Conservation (phyloP, 2,888 invertebrate species). For the Drosophila histrio region DNA sequence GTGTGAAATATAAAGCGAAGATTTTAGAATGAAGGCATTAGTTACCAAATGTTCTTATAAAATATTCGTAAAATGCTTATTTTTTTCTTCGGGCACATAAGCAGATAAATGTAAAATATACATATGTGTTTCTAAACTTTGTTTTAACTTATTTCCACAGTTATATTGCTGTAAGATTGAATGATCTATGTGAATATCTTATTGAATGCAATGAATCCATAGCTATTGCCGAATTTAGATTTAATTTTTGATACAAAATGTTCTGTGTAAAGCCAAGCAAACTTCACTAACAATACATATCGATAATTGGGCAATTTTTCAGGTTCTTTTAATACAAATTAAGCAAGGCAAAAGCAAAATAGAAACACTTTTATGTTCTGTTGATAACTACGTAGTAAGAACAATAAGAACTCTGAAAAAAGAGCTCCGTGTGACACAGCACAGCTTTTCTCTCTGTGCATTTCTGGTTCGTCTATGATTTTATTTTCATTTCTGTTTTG, state of each 20-base stretch:
- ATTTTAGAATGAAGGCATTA: too few species aligned
- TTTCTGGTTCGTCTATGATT: conserved; percentile 25
- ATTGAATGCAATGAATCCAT: too few species aligned
- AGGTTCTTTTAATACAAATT: background rate
- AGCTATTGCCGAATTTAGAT: background rate
- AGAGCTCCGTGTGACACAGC: background rate
- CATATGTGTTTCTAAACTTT: background rate
- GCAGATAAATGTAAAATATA: too few species aligned
- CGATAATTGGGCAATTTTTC: background rate
- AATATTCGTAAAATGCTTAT: too few species aligned
- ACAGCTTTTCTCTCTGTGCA: conserved; percentile 37
- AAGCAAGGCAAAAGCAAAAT: background rate
- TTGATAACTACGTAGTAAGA: background rate
- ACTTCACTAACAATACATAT: too few species aligned
- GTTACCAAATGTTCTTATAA: too few species aligned
- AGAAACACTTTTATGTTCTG: background rate
- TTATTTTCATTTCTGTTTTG: conserved; percentile 41
- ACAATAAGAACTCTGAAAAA: background rate
- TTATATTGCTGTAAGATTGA: background rate
- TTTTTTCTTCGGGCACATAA: too few species aligned
- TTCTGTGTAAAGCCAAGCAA: background rate
- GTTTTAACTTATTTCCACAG: background rate
- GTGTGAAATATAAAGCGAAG: too few species aligned
- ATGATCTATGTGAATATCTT: too few species aligned
- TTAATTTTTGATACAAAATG: background rate